Percentiles rank a stretch among this genome's conserved stretches.
These are phyloP conservation scores for Orgyia antiqua DNA, from an alignment of 2,888 invertebrate species.

Conservation along the genomic window DNA sequence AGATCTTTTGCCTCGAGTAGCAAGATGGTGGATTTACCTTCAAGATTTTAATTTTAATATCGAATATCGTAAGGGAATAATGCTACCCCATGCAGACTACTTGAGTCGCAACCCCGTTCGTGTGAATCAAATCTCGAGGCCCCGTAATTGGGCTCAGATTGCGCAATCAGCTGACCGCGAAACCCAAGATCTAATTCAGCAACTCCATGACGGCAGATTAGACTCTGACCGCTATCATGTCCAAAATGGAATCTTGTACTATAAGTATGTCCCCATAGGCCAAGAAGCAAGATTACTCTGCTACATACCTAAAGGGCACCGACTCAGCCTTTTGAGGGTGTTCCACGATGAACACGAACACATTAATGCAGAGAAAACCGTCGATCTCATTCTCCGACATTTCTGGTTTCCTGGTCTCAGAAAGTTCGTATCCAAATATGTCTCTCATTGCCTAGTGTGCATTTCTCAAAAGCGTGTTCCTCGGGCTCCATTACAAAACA, in stretches of 20 bases:
- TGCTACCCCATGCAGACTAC: slow-evolving; percentile 16
- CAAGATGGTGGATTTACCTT: slow-evolving; percentile 17
- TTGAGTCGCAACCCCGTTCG: slow-evolving; percentile 11
- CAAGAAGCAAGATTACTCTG: background rate
- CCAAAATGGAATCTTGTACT: background rate
- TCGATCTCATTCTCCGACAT: slow-evolving; percentile 7
- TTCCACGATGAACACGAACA: slow-evolving; percentile 14
- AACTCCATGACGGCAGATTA: slow-evolving; percentile 10
- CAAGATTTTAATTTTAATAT: slow-evolving; percentile 17
- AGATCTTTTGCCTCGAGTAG: slow-evolving; percentile 15
- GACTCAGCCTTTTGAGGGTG: slow-evolving; percentile 17
- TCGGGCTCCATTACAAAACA: slow-evolving; percentile 1
- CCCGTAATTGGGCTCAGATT: slow-evolving; percentile 18
- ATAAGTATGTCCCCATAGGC: background rate
- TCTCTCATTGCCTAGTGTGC: slow-evolving; percentile 8
- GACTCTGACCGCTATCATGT: background rate
- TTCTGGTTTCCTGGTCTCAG: slow-evolving; percentile 14
- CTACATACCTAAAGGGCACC: slow-evolving; percentile 2
- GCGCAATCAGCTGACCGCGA: slow-evolving; percentile 18
- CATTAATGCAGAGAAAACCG: slow-evolving; percentile 8
- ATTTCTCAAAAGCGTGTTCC: slow-evolving; percentile 12
- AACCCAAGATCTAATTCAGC: slow-evolving; percentile 12
- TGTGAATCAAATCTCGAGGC: slow-evolving; percentile 3
- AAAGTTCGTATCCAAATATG: slow-evolving; percentile 5
- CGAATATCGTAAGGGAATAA: slow-evolving; percentile 16